Percentiles rank a stretch among this genome's conserved stretches.
These are phyloP conservation scores for Pseudochromis fuscus DNA, from an alignment of 2,797 vertebrate genomes.

Conservation along the genomic window DNA sequence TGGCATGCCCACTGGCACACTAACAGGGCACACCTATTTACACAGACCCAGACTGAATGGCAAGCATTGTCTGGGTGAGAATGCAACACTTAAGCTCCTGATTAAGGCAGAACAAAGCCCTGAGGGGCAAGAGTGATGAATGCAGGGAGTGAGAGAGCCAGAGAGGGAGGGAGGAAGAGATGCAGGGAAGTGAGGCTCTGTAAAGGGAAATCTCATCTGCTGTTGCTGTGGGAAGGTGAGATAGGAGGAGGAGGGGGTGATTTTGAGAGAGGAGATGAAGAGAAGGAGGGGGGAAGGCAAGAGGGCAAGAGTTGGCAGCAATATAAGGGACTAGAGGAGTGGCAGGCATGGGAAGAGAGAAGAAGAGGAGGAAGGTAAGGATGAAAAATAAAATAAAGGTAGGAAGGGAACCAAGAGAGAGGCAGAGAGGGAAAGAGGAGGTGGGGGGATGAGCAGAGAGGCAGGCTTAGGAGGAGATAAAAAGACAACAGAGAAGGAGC, in stretches of 20 bases:
- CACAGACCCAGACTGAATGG: constrained; percentile 79
- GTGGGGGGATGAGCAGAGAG: constrained; percentile 40
- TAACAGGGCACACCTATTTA: constrained; percentile 82
- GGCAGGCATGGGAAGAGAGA: constrained; percentile 32
- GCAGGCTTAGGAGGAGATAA: constrained; percentile 43
- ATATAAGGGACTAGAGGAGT: constrained; percentile 27
- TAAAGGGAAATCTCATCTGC: constrained; percentile 69
- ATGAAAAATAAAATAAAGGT: constrained; percentile 41
- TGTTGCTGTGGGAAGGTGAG: constrained; percentile 66
- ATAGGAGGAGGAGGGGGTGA: constrained; percentile 26
- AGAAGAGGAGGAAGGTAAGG: constrained; percentile 19
- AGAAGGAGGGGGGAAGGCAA: constrained; percentile 26
- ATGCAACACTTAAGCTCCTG: constrained; percentile 84
- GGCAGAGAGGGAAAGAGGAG: constrained; percentile 19
- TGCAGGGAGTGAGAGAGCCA: constrained; percentile 60
- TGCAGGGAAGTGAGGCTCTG: constrained; percentile 58
- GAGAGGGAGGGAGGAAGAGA: constrained; percentile 52
- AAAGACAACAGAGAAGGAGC: constrained; percentile 58
- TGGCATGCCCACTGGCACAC: constrained; percentile 76
- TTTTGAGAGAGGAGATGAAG: constrained; percentile 37
- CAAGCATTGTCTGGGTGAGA: constrained; percentile 80
- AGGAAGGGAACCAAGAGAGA: constrained; percentile 32
- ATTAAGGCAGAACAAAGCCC: constrained; percentile 83
- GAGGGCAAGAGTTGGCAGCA: constrained; percentile 53
- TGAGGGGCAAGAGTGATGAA: constrained; percentile 76